These are phyloP conservation scores for Drosophila baimaii DNA, from an alignment of 1,140 invertebrate genomes.

Conservation along the genomic window DNA sequence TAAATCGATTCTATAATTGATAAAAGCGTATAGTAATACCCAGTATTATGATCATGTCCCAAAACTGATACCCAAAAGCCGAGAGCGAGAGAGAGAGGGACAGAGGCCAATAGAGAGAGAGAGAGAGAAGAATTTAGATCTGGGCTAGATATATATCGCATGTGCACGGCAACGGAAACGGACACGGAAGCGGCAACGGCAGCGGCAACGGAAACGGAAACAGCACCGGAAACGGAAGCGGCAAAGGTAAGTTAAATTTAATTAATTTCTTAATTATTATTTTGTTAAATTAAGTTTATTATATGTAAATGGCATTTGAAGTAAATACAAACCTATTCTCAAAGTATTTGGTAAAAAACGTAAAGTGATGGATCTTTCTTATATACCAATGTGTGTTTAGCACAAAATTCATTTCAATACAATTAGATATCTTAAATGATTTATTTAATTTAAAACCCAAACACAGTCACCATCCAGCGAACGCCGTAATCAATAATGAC, in stretches of 20 bases:
- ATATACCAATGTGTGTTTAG: too few species aligned
- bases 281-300: background rate
- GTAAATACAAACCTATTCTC: too few species aligned
- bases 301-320: background rate
- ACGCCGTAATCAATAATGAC: slow-evolving; percentile 89
- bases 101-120: background rate
- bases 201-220: slow-evolving; percentile 19
- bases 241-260: slow-evolving; percentile 10
- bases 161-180: slow-evolving; percentile 25
- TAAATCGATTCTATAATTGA: background rate
- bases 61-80: background rate
- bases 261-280: background rate
- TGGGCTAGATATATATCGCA: slow-evolving; percentile 31
- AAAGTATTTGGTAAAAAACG: too few species aligned
- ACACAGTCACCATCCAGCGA: slow-evolving; percentile 10
- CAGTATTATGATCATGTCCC: slow-evolving; percentile 19
- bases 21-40: background rate
- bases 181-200: slow-evolving; percentile 16
- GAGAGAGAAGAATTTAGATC: slow-evolving; percentile 24
- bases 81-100: background rate
- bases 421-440: too few species aligned
- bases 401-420: too few species aligned
- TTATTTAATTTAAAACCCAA: background rate
- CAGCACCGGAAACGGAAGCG: slow-evolving; percentile 25
- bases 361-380: too few species aligned